phyloP scores from a whole-genome alignment of 2,113 vertebrate genomes.

The Crotalus horridus region DNA sequence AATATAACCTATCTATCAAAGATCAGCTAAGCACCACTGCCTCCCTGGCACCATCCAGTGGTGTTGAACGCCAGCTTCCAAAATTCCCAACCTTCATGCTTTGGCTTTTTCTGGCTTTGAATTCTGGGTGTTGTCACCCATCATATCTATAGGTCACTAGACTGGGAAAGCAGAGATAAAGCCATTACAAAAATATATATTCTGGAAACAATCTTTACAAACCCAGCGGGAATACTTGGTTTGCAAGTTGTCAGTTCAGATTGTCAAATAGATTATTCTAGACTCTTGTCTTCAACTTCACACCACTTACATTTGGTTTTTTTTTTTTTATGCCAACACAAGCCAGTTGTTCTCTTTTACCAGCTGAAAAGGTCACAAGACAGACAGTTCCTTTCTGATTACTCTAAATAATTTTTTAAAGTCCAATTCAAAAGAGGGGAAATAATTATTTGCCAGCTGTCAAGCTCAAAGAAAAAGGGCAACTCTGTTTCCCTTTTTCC shows the following conservation, averaged over 20 bases:
- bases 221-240: constrained; percentile 43
- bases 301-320: constrained; percentile 66
- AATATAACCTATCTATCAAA: neutral
- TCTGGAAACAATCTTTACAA: constrained; percentile 31
- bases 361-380: constrained; percentile 77
- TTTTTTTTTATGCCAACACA: constrained; percentile 66
- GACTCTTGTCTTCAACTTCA: constrained; percentile 65
- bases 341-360: constrained; percentile 73
- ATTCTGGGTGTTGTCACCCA: neutral
- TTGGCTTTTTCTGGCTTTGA: neutral
- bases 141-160: neutral
- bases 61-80: neutral
- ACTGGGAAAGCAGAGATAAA: neutral
- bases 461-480: constrained; percentile 61
- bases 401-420: constrained; percentile 71
- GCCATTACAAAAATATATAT: neutral
- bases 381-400: constrained; percentile 79
- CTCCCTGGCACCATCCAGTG: neutral
- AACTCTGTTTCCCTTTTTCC: constrained; percentile 69
- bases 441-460: constrained; percentile 66
- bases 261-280: constrained; percentile 47
- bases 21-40: neutral
- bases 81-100: neutral
- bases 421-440: constrained; percentile 67
- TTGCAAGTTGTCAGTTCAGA: constrained; percentile 41